Percentiles rank a stretch among this genome's conserved stretches.
phyloP scores from a whole-genome alignment of 2,113 vertebrate genomes.

The Okapia johnstoni region DNA sequence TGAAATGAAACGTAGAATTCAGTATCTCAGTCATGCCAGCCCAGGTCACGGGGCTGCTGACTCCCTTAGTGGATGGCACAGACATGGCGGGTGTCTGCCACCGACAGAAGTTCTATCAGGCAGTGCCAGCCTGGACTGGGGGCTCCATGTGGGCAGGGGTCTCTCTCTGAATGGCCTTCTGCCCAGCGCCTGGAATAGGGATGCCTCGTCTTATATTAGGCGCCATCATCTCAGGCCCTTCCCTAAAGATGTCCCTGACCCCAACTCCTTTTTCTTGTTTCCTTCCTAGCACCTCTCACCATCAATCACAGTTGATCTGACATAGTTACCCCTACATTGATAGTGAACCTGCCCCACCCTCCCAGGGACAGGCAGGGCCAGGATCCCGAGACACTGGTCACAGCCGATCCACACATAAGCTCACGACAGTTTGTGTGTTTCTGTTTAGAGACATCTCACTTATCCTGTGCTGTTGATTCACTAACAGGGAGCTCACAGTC shows the following conservation, averaged over 20 bases:
- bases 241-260: background rate
- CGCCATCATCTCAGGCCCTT: background rate
- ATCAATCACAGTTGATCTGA: accelerated
- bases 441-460: background rate
- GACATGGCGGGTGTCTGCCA: accelerated
- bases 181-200: background rate
- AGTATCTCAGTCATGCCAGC: background rate
- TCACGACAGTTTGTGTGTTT: accelerated
- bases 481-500: background rate
- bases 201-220: too few species aligned
- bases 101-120: background rate
- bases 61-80: accelerated
- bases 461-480: too few species aligned
- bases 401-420: accelerated
- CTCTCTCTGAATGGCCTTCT: background rate
- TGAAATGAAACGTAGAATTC: background rate
- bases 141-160: background rate
- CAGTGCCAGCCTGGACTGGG: background rate
- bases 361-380: background rate
- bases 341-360: accelerated
- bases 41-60: accelerated
- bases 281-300: background rate
- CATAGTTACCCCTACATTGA: accelerated
- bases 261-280: background rate
- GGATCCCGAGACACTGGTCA: background rate